Conservation (phyloP, 2,797 vertebrate species). For the Neoniphon sammara region DNA sequence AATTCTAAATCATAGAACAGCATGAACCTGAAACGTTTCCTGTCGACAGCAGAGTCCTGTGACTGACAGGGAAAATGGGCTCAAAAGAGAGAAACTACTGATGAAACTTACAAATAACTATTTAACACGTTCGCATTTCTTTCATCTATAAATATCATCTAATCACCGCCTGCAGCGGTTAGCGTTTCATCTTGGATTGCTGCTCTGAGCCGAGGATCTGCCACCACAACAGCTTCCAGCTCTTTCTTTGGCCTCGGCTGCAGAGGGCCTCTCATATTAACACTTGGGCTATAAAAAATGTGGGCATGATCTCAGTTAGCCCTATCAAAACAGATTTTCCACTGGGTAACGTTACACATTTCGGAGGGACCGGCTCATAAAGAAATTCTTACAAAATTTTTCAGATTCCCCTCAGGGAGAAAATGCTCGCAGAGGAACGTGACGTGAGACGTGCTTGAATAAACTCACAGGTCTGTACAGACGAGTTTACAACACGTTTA, state of each 20-base stretch:
- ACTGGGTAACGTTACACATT: constrained; percentile 34
- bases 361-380: background rate
- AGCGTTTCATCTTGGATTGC: constrained; percentile 66
- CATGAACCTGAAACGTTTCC: background rate
- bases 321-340: constrained; percentile 42
- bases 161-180: constrained; percentile 40
- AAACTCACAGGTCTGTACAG: no score
- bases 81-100: constrained; percentile 12
- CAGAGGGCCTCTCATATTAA: constrained; percentile 59
- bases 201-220: constrained; percentile 17
- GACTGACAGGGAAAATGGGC: background rate
- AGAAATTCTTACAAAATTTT: constrained; percentile 5
- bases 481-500: no score
- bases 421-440: no score
- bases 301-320: constrained; percentile 43
- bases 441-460: no score
- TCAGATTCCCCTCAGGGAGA: constrained; percentile 3
- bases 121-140: constrained; percentile 45
- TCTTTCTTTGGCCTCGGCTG: constrained; percentile 42
- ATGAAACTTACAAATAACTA: constrained; percentile 42
- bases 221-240: constrained; percentile 55
- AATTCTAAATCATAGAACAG: background rate
- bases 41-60: background rate
- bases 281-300: constrained; percentile 51
- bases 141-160: constrained; percentile 66